Evolutionary conservation across 2,113 vertebrate genomes (phyloP).

Genomic region (Addax nasomaculatus): DNA sequence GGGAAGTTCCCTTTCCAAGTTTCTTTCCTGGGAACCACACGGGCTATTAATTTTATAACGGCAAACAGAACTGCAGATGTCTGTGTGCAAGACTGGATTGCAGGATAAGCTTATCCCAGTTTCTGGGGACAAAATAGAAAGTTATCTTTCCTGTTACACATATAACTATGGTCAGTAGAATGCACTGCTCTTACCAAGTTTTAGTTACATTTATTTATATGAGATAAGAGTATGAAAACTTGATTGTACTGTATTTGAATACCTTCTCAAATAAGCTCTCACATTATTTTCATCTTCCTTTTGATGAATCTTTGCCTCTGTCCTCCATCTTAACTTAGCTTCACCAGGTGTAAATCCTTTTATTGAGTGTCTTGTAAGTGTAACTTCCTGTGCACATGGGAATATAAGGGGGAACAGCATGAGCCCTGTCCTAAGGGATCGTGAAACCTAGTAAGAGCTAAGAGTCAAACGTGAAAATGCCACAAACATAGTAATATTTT

Average conservation of each 20-base stretch:
- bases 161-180: neutral
- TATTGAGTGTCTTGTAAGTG: neutral
- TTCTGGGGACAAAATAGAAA: neutral
- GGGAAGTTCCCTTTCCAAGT: neutral
- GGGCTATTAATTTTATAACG: slow-evolving; percentile 41
- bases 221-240: neutral
- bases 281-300: neutral
- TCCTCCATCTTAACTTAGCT: neutral
- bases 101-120: neutral
- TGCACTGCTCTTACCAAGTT: neutral
- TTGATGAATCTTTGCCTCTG: neutral
- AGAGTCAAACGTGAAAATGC: neutral
- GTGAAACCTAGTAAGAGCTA: neutral
- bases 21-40: neutral
- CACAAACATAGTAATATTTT: neutral
- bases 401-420: neutral
- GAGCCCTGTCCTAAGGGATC: neutral
- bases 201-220: neutral
- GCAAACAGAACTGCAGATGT: slow-evolving; percentile 38
- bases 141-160: neutral
- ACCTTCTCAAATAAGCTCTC: neutral
- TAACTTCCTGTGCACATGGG: neutral
- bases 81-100: neutral
- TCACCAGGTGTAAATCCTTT: neutral
- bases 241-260: neutral